Base-by-base conservation (phyloP, 2,113 vertebrate species). In the Peromyscus polionotus region DNA sequence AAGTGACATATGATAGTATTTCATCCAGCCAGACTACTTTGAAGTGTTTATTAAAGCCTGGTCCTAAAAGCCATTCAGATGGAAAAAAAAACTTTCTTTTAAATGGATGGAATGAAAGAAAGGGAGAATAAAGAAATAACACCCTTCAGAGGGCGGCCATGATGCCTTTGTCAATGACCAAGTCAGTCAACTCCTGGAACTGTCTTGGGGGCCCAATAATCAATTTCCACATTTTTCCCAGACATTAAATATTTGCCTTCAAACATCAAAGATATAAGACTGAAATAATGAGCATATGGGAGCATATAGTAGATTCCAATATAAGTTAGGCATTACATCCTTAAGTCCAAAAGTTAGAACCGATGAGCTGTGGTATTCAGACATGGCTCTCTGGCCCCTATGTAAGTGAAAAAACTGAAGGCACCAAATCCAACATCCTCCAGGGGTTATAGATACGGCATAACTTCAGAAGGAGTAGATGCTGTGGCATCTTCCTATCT, bases 311-410 rank as follows among this genome's bases (percentile, higher is more conserved):
- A 22, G 99, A 99, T 98, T 97, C 97, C 94, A 99, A 99, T 98
- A 99, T 99, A 90, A 96, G 98, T 76, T 98, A 99, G 99, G 94
- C 99, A 5, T 91, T 99, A 96, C 99, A 99, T 93, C 97, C 99
- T 77, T 98, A 98, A 92, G 98, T 99, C 13, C 98, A 99, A 83
- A 98, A 94, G 65, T 95, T 99, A 92, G 98, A 99, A 79, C 98
- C 99, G 22, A 98, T 98, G 84, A 99, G 99, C 97, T 99, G 99
- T 97, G 98, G 98, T 70, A 97, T 99, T 99, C 99, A 93, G 99
- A 99, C 88, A 93, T 84, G 54, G 98, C 99, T 7, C 98, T 99
- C 42, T 90, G 96, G 80, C 97, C 98, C 70, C 97, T 99, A 90
- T 97, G 86, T 97, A 98, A 98, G 96, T 99, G 98, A 97, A 97